A percentile compares a stretch with the other conserved stretches of the same genome.
Evolutionary conservation across 2,113 vertebrate species (phyloP).

Genomic region (Alexandromys fortis): DNA sequence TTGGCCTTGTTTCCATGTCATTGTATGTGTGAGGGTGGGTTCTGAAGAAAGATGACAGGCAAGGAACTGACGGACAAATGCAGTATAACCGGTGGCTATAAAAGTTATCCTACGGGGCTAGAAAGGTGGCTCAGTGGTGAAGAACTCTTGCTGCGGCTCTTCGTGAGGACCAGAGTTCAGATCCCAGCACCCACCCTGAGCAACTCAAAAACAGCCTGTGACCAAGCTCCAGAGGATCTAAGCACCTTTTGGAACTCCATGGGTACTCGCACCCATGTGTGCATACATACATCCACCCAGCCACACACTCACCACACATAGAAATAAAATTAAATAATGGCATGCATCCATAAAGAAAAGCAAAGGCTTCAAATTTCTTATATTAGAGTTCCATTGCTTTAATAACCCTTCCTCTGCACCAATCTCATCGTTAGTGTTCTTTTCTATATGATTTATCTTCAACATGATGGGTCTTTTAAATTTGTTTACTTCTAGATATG

Average conservation of each 20-base stretch:
- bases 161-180: not conserved
- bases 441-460: not conserved
- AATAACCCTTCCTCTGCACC: not conserved
- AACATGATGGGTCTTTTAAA: not conserved
- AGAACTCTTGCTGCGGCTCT: not conserved
- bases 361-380: not conserved
- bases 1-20: not conserved
- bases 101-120: not conserved
- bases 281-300: not conserved
- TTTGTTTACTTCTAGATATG: constrained; percentile 23
- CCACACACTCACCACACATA: too few species aligned
- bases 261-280: too few species aligned
- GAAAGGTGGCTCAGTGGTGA: not conserved
- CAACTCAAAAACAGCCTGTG: not conserved
- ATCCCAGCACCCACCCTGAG: too few species aligned
- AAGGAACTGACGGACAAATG: not conserved
- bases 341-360: not conserved
- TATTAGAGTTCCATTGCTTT: not conserved
- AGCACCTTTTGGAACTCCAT: not conserved
- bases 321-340: not conserved
- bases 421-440: not conserved
- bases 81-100: not conserved
- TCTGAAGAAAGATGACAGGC: not conserved
- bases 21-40: not conserved
- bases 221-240: not conserved